These are phyloP conservation scores for Phymatocera aterrima DNA, from an alignment of 2,888 invertebrate species.

Conservation along the genomic window DNA sequence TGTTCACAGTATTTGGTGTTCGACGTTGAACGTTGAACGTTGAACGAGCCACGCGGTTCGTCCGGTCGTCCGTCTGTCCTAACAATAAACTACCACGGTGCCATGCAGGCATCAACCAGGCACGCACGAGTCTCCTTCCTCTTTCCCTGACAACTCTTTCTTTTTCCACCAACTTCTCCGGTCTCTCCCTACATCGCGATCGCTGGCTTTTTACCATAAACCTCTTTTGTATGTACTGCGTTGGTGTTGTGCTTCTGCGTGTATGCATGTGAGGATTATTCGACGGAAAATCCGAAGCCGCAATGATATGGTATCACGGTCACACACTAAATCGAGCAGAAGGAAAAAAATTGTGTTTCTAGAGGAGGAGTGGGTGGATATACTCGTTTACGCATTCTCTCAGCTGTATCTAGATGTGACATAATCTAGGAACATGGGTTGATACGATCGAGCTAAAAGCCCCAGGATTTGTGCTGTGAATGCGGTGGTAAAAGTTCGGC, in stretches of 20 bases:
- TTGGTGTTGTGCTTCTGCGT: no score
- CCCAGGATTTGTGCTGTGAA: neutral
- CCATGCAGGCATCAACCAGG: slow-evolving; percentile 6
- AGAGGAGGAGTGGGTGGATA: no score
- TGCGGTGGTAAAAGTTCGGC: slow-evolving; percentile 8
- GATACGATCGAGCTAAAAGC: neutral
- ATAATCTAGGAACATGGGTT: neutral
- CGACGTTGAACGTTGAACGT: no score
- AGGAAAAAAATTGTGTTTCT: no score
- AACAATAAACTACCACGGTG: slow-evolving; percentile 37
- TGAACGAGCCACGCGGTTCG: slow-evolving; percentile 27
- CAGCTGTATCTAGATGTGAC: neutral
- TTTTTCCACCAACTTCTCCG: neutral
- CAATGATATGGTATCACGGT: no score
- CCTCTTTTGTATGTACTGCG: neutral
- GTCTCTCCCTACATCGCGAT: neutral
- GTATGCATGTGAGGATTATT: no score
- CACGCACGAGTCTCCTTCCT: slow-evolving; percentile 32
- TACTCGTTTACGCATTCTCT: neutral
- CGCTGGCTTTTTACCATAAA: neutral
- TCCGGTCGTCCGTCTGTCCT: slow-evolving; percentile 27
- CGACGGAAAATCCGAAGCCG: no score
- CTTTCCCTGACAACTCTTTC: slow-evolving; percentile 2
- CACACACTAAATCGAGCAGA: no score
- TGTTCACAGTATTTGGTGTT: slow-evolving; percentile 40